These are phyloP conservation scores for Semaprochilodus insignis DNA, from an alignment of 2,797 vertebrate genomes.

Conservation along the genomic window DNA sequence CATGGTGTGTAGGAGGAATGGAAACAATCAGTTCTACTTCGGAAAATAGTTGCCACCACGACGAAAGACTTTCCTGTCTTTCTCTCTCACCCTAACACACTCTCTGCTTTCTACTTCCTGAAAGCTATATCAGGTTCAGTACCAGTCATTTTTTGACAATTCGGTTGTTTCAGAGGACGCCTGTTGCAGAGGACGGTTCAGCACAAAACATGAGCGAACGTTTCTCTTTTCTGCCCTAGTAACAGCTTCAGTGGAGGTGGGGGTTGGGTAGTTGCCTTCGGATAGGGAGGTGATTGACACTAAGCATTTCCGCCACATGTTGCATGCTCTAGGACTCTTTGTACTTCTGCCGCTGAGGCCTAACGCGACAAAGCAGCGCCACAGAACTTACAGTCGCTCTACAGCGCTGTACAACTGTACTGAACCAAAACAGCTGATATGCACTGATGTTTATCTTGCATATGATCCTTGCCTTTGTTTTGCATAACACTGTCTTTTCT, in stretches of 20 bases:
- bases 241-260: conserved; percentile 23
- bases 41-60: conserved; percentile 4
- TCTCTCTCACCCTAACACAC: neutral
- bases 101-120: neutral
- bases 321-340: conserved; percentile 14
- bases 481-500: neutral
- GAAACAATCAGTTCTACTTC: conserved; percentile 13
- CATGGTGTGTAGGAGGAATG: neutral
- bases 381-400: neutral
- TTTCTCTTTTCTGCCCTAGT: conserved; percentile 32
- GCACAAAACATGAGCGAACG: neutral
- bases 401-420: neutral
- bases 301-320: conserved; percentile 40
- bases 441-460: neutral
- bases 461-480: neutral
- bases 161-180: neutral
- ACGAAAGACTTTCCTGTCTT: neutral
- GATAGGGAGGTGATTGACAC: conserved; percentile 54
- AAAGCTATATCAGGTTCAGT: neutral
- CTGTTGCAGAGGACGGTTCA: neutral
- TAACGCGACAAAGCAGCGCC: neutral
- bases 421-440: neutral
- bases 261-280: conserved; percentile 42
- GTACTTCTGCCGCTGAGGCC: neutral
- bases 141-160: neutral